Conservation (phyloP, 2,113 vertebrate genomes). For the Tragelaphus scriptus region DNA sequence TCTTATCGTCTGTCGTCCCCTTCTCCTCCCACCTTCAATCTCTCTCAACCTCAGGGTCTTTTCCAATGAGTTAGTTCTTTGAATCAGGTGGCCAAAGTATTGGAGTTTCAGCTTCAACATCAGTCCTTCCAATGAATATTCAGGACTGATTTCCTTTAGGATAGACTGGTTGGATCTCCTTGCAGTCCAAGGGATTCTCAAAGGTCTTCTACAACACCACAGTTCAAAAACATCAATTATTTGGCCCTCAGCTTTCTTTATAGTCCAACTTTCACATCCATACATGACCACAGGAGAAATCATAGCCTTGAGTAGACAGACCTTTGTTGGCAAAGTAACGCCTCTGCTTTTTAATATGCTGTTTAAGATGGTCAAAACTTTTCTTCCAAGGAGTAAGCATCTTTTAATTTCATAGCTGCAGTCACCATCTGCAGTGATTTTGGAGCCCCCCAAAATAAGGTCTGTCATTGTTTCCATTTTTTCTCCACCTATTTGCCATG, state of each 20-base stretch:
- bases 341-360: not conserved
- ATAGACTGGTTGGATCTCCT: not conserved
- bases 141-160: not conserved
- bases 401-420: not conserved
- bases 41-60: not conserved
- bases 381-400: not conserved
- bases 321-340: not conserved
- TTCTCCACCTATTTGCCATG: not conserved
- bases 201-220: not conserved
- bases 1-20: not conserved
- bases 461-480: not conserved
- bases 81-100: not conserved
- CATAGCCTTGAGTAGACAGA: not conserved
- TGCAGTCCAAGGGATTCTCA: not conserved
- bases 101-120: not conserved
- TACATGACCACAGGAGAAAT: not conserved
- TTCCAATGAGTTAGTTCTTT: not conserved
- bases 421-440: not conserved
- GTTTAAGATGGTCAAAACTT: not conserved
- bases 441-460: not conserved
- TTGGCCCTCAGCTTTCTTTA: not conserved
- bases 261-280: not conserved
- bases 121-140: not conserved
- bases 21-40: not conserved
- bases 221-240: not conserved